A percentile compares a stretch with the other conserved stretches of the same genome.
Conservation (phyloP, 2,797 vertebrate species). For the Mormyrus hasselquistii region DNA sequence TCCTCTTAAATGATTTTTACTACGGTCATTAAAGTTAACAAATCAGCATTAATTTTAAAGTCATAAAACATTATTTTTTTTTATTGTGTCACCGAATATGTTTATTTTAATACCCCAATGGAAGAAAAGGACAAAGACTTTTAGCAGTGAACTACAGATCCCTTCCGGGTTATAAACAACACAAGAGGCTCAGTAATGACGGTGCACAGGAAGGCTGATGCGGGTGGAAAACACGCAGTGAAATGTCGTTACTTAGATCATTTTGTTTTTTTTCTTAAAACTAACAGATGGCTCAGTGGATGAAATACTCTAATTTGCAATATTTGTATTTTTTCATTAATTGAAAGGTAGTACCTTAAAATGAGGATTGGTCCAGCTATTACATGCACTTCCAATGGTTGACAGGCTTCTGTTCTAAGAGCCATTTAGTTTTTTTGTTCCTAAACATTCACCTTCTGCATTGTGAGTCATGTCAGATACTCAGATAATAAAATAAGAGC, state of each 20-base stretch:
- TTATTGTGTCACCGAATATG: neutral
- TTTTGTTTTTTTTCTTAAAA: neutral
- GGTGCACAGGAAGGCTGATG: neutral
- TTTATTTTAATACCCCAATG: neutral
- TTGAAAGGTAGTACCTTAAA: neutral
- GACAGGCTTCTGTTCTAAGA: neutral
- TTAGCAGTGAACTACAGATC: neutral
- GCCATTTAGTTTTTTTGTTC: neutral
- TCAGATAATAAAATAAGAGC: neutral
- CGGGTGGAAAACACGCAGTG: neutral
- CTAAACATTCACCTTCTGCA: neutral
- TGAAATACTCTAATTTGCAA: neutral
- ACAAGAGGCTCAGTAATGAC: neutral
- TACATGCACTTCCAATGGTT: neutral
- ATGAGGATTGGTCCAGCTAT: neutral
- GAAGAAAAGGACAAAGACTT: neutral
- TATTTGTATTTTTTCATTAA: neutral
- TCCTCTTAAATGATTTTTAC: neutral
- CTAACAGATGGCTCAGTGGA: neutral
- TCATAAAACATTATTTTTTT: neutral
- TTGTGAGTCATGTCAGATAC: neutral
- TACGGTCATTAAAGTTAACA: neutral
- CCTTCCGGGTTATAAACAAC: neutral
- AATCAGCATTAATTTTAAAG: neutral
- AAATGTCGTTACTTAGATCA: neutral